phyloP scores from a whole-genome alignment of 2,797 vertebrate genomes.

The Lophius americanus region DNA sequence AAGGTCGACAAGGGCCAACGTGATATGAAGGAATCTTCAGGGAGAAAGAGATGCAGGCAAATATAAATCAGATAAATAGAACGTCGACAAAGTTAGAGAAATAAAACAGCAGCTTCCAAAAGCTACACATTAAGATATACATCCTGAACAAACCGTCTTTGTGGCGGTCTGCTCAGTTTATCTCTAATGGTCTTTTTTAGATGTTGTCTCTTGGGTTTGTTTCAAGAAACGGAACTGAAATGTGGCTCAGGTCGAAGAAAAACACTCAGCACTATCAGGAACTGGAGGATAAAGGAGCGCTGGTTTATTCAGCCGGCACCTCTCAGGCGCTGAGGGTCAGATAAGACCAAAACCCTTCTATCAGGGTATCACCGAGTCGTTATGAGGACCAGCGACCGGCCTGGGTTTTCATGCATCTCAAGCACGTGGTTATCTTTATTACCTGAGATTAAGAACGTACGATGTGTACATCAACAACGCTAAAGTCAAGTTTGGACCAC shows the following conservation, averaged over 20 bases:
- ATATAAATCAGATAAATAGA: too few relatives aligned
- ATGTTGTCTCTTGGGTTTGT: not conserved
- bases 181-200: too few relatives aligned
- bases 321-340: constrained; percentile 48
- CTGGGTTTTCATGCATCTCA: not conserved
- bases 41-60: not conserved
- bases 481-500: too few relatives aligned
- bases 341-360: constrained; percentile 44
- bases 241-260: constrained; percentile 5
- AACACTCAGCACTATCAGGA: constrained; percentile 10
- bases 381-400: constrained; percentile 6
- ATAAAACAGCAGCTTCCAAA: too few relatives aligned
- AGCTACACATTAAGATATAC: too few relatives aligned
- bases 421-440: not conserved
- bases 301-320: constrained; percentile 55
- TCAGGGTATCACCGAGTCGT: constrained; percentile 42
- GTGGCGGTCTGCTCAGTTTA: too few relatives aligned
- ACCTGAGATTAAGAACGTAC: too few relatives aligned
- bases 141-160: too few relatives aligned
- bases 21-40: constrained; percentile 8
- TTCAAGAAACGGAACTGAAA: not conserved
- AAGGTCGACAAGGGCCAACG: constrained; percentile 24
- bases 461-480: too few relatives aligned
- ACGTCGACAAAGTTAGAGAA: too few relatives aligned
- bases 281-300: constrained; percentile 48